Evolutionary conservation across 2,888 invertebrate genomes (phyloP).

Genomic region (Rhagophthalmus giganteus): DNA sequence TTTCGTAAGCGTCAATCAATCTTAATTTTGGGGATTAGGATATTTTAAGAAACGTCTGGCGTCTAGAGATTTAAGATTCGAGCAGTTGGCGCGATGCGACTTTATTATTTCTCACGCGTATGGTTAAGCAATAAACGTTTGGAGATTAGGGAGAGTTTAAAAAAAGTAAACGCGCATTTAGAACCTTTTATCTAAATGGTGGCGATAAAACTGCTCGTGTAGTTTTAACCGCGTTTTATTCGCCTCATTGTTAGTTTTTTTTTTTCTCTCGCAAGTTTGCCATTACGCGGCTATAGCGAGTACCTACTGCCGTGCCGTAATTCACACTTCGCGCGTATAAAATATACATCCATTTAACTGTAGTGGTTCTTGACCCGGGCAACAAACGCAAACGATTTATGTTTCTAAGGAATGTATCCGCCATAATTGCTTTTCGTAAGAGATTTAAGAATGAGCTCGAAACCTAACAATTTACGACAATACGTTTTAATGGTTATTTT

Average conservation of each 20-base stretch:
- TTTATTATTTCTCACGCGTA: conserved; percentile 15
- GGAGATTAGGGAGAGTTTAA: conserved; percentile 4
- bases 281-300: conserved; percentile 31
- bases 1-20: conserved; percentile 22
- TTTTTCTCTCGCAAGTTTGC: conserved; percentile 33
- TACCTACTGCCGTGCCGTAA: conserved; percentile 28
- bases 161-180: conserved; percentile 2
- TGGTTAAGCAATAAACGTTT: conserved; percentile 13
- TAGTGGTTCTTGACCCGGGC: conserved; percentile 9
- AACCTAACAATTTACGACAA: background rate
- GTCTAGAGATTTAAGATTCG: conserved; percentile 8
- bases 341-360: conserved; percentile 20
- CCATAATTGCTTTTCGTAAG: background rate
- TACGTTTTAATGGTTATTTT: background rate
- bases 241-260: too few species aligned
- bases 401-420: background rate
- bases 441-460: background rate
- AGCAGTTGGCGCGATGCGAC: conserved; percentile 3
- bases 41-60: conserved; percentile 20
- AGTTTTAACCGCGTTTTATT: conserved; percentile 28
- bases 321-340: conserved; percentile 27
- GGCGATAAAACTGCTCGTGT: conserved; percentile 19
- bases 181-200: conserved; percentile 16
- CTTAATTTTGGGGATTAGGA: conserved; percentile 16
- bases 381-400: conserved; percentile 9